These are phyloP conservation scores for Magallana angulata DNA, from an alignment of 1,140 invertebrate genomes.

Conservation along the genomic window DNA sequence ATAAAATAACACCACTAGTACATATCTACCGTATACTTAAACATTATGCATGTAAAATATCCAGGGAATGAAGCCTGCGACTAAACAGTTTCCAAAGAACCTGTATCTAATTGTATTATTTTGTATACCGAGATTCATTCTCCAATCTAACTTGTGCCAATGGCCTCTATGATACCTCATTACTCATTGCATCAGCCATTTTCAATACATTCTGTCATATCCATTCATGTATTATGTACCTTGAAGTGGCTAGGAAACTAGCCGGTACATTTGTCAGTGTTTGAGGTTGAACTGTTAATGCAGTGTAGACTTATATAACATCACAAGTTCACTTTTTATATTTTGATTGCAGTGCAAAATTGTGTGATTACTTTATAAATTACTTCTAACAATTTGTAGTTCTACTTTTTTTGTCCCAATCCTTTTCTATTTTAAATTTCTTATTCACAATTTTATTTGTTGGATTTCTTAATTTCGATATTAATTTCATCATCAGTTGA, in stretches of 20 bases:
- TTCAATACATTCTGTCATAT: neutral
- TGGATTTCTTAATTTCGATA: neutral
- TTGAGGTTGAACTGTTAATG: neutral
- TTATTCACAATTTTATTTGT: too few species aligned
- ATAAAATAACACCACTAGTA: neutral
- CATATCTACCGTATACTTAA: too few species aligned
- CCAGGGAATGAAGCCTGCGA: neutral
- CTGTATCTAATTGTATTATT: neutral
- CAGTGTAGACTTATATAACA: too few species aligned
- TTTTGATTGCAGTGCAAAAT: neutral
- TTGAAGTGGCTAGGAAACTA: neutral
- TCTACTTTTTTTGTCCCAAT: too few species aligned
- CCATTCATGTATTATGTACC: neutral
- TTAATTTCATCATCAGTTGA: neutral
- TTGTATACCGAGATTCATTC: neutral
- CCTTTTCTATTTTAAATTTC: too few species aligned
- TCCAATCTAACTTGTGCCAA: neutral
- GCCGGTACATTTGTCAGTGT: neutral
- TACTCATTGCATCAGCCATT: neutral
- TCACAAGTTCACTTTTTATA: neutral
- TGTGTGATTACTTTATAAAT: too few species aligned
- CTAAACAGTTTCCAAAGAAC: neutral
- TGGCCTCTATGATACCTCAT: slow-evolving; percentile 1
- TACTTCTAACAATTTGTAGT: too few species aligned
- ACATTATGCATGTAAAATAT: neutral